Percentiles rank a stretch among this genome's conserved stretches.
phyloP scores from a whole-genome alignment of 2,888 invertebrate species.

The Mythimna pallens region DNA sequence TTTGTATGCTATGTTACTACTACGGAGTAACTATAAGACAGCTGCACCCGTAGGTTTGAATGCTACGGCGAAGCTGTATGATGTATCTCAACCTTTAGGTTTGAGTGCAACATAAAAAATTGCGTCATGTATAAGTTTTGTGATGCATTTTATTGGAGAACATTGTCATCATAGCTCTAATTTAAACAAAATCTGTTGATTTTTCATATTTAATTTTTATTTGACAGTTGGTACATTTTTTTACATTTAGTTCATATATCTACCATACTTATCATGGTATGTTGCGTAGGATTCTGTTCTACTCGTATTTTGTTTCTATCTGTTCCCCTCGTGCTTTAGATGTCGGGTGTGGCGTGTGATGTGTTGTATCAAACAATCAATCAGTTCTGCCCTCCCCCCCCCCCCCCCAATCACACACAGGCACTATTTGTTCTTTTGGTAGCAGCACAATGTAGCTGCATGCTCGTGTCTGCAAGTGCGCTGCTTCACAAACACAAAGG shows the following conservation, averaged over 20 bases:
- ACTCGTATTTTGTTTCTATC: background rate
- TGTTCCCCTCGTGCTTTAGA: background rate
- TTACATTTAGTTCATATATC: too few relatives aligned
- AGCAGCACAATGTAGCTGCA: background rate
- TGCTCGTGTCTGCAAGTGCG: background rate
- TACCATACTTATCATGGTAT: background rate
- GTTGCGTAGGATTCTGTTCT: background rate
- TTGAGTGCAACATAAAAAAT: too few relatives aligned
- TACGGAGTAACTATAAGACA: too few relatives aligned
- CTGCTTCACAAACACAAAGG: constrained; percentile 32
- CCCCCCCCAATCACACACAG: too few relatives aligned
- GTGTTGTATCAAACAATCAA: constrained; percentile 30
- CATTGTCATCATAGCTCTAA: too few relatives aligned
- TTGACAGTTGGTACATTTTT: background rate
- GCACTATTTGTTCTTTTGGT: constrained; percentile 8
- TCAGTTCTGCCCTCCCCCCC: constrained; percentile 2
- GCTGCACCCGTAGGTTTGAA: background rate
- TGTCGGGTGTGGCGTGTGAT: background rate
- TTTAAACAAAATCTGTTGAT: too few relatives aligned
- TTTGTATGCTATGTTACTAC: too few relatives aligned
- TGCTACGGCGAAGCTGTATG: background rate
- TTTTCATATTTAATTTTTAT: background rate
- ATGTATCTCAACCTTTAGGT: too few relatives aligned
- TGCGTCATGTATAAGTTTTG: too few relatives aligned
- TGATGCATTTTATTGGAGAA: too few relatives aligned